Base-by-base conservation (phyloP, 2,888 invertebrate genomes). In the Stenolophus ochropezus region DNA sequence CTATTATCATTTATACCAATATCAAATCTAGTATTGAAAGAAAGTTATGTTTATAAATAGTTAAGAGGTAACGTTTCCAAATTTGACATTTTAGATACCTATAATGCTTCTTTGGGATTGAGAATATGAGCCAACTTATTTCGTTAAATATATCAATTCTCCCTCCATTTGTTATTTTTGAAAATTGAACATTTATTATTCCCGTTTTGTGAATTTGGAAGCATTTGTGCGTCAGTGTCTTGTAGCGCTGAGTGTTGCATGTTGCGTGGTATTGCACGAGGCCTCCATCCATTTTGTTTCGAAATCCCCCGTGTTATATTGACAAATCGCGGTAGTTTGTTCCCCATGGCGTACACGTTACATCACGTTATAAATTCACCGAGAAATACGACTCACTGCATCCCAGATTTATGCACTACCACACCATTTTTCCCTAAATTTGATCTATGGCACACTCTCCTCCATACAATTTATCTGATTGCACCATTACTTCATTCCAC, bases 311-410 rank as follows among this genome's bases (percentile, higher is more conserved):
- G 76, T 77, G 76, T 77, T 77, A 77, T 77, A 77, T 77, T 77
- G 76, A 77, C 76, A 77, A 77, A 77, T 77, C 76, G 58, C 76
- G 33, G 76, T 77, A 77, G 76, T 77, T 77, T 77, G 58, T 77
- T 58, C 76, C 76, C 76, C 58, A 58, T 56, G 58, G 76, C 56
- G 76, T 58, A 58, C 20, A 58, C 76, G 58, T 77, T 58, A 77
- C 76, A 77, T 77, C 76, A 77, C 76, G 42, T 77, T 77, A 77
- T 77, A 77, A 77, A 76, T 76, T 56, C 53, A 53, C 75, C 6
- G 51, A 56, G 56, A 56, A 56, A 61, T 61, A 42, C 33, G 33
- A 42, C 8, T 42, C 61, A 61, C 61, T 61, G 23, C 23, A 61
- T 61, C 25, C 14, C 11, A 25, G 61, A 61, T 61, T 61, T 61